Evolutionary conservation across 2,888 invertebrate genomes (phyloP), one percentile per base, ranked within the genome.

Genomic region (Chrysolina haemoptera): DNA sequence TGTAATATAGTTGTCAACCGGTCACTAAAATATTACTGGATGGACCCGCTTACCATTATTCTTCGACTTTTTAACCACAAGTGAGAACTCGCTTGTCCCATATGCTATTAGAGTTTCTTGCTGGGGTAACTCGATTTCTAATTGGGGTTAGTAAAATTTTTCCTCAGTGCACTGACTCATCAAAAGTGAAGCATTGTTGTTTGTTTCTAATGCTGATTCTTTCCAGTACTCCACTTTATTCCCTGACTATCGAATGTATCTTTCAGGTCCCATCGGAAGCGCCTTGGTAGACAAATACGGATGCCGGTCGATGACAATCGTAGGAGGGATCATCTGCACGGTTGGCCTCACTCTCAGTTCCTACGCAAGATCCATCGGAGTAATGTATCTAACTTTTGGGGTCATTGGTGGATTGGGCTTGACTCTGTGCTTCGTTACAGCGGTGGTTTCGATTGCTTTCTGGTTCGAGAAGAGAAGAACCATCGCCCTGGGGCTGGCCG

Each of bases 391-490:
- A 68, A 96, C 96, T 0, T 96, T 96, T 85, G 96, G 96, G 40
- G 91, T 96, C 0, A 91, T 96, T 18, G 94, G 96, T 68, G 96
- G 97, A 0, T 87, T 96, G 73, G 97, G 97, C 0, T 89, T 97
- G 76, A 95, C 96, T 11, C 88, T 95, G 67, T 95, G 95, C 68
- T 97, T 96, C 86, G 96, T 97, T n/a, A 95, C 96, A 4, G 96
- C 96, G 6, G 96, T 97, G 8, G 96, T 97, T 5, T 94, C 95
- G 72, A 95, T 97, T 74, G 96, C 97, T 8, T 96, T 95, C 85
- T 97, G 97, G 94, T 97, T 97, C 87, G 96, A 97, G 82, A 95
- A 95, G 86, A 94, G 93, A 83, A 90, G 96, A 53, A 94, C 95
- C 55, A 90, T 97, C 77, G 97, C 97, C 4, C 94, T 96, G 6